Percentiles rank a stretch among this genome's conserved stretches.
Conservation (phyloP, 2,113 vertebrate species). For the Tragelaphus imberbis region DNA sequence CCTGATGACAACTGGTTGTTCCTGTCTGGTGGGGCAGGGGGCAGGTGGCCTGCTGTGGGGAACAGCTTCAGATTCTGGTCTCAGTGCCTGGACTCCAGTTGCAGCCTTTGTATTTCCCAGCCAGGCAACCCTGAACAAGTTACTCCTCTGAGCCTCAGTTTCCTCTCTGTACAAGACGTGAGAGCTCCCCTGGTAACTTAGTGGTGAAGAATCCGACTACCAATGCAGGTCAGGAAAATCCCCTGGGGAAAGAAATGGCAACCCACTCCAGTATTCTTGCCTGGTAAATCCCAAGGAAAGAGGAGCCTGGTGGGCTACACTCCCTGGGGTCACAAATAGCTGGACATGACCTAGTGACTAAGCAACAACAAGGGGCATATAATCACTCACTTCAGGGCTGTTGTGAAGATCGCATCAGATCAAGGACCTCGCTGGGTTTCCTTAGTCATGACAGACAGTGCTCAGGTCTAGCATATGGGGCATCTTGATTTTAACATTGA, state of each 20-base stretch:
- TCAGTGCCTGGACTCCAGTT: background rate
- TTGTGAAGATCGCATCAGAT: background rate
- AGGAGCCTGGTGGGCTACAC: background rate
- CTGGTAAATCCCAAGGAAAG: background rate
- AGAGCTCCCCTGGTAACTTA: background rate
- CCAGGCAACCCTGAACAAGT: background rate
- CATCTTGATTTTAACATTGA: background rate
- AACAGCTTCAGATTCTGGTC: background rate
- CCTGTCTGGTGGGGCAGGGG: background rate
- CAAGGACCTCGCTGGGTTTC: background rate
- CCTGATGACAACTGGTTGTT: background rate
- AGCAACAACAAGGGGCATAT: background rate
- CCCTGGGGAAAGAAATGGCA: background rate
- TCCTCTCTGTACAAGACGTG: background rate
- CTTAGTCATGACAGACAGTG: background rate
- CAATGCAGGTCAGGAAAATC: background rate
- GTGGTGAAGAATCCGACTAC: background rate
- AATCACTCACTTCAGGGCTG: background rate
- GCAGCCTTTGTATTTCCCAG: background rate
- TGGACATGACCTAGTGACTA: background rate
- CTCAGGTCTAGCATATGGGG: background rate
- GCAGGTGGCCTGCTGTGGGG: background rate
- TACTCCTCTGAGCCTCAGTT: background rate
- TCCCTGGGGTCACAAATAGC: background rate
- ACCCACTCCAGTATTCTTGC: background rate